Evolutionary conservation across 2,797 vertebrate species (phyloP).

Genomic region (Cyprinella venusta): DNA sequence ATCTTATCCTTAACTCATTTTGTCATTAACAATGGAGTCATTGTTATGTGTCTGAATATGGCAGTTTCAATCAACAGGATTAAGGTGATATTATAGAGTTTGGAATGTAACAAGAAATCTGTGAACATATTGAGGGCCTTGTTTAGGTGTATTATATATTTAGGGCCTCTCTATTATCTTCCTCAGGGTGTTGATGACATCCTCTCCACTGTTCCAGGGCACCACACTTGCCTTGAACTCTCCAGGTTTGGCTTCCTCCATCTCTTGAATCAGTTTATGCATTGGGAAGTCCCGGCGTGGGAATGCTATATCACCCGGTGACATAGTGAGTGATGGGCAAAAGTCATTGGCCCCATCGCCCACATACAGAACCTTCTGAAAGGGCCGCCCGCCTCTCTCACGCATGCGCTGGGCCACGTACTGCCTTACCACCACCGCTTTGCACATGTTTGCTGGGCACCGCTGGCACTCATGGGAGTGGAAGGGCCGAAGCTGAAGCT

Average conservation of each 20-base stretch:
- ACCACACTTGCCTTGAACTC: slow-evolving; percentile 86
- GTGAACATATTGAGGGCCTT: slow-evolving; percentile 49
- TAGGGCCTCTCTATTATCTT: slow-evolving; percentile 76
- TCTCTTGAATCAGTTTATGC: slow-evolving; percentile 89
- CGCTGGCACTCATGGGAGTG: slow-evolving; percentile 88
- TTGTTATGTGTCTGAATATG: no score
- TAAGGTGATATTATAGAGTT: not conserved
- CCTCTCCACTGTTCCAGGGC: slow-evolving; percentile 86
- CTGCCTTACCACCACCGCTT: slow-evolving; percentile 86
- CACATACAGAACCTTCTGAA: slow-evolving; percentile 89
- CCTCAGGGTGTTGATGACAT: slow-evolving; percentile 84
- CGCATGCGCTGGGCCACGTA: slow-evolving; percentile 84
- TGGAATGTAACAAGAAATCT: slow-evolving; percentile 2
- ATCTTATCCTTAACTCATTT: no score
- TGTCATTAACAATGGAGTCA: no score
- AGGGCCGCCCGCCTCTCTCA: slow-evolving; percentile 82
- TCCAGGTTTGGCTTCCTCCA: slow-evolving; percentile 82
- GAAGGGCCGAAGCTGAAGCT: slow-evolving; percentile 87
- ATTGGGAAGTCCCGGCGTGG: slow-evolving; percentile 90
- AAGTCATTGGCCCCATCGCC: slow-evolving; percentile 97
- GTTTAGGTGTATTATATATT: slow-evolving; percentile 53
- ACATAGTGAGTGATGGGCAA: slow-evolving; percentile 85
- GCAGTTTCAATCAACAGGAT: not conserved
- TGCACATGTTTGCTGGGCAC: slow-evolving; percentile 96
- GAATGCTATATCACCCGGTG: slow-evolving; percentile 84